These are phyloP conservation scores for Calliscelio sp. DNA, from an alignment of 2,888 invertebrate genomes.

Conservation along the genomic window DNA sequence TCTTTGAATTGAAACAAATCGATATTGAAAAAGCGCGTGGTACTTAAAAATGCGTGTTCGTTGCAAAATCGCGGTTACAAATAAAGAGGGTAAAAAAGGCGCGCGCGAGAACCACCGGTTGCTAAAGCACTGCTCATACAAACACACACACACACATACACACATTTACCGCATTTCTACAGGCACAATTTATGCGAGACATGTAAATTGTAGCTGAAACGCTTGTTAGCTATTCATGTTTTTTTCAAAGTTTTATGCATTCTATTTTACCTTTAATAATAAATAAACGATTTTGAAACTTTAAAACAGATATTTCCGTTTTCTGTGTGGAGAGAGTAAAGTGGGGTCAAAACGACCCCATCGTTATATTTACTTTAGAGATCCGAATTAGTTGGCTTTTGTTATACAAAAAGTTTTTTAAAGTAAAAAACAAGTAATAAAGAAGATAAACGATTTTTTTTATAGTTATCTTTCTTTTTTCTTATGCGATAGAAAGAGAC, in stretches of 20 bases:
- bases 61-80: conserved; percentile 40
- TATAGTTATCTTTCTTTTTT: too few relatives aligned
- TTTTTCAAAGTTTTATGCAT: conserved; percentile 55
- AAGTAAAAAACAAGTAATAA: too few relatives aligned
- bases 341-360: too few relatives aligned
- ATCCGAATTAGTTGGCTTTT: too few relatives aligned
- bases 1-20: conserved; percentile 57
- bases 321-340: too few relatives aligned
- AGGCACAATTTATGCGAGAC: conserved; percentile 61
- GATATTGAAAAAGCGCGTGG: conserved; percentile 53
- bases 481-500: too few relatives aligned
- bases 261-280: conserved; percentile 24
- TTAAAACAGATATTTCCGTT: too few relatives aligned
- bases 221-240: conserved; percentile 63
- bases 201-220: conserved; percentile 61
- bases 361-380: too few relatives aligned
- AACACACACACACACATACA: conserved; percentile 4
- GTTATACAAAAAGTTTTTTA: too few relatives aligned
- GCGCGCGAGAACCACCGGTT: conserved; percentile 63
- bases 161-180: conserved; percentile 8
- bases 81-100: conserved; percentile 41
- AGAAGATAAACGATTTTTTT: too few relatives aligned
- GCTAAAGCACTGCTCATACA: conserved; percentile 44
- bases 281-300: too few relatives aligned
- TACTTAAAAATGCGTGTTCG: conserved; percentile 55